phyloP scores from a whole-genome alignment of 1,140 invertebrate genomes.

The Papilio aristodemus region DNA sequence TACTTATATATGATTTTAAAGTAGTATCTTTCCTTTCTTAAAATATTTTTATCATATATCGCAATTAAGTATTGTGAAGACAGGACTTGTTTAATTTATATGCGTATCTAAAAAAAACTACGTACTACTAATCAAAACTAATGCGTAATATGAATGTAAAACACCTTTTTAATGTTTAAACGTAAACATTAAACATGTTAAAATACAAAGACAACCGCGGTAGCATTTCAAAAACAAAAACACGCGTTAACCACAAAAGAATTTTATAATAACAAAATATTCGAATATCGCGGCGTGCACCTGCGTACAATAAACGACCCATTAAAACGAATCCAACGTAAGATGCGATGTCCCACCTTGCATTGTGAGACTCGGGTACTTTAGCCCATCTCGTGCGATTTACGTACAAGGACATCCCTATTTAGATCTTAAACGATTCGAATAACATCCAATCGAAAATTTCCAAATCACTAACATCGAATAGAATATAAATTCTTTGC shows the following conservation, averaged over 20 bases:
- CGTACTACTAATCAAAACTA: too few relatives aligned
- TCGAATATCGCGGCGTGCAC: constrained; percentile 9
- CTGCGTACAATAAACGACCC: constrained; percentile 12
- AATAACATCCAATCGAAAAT: neutral
- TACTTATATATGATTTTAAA: too few relatives aligned
- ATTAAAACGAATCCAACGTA: constrained; percentile 6
- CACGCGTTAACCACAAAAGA: neutral
- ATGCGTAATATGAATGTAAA: neutral
- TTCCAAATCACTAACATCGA: neutral
- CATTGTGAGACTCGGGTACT: neutral
- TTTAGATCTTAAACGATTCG: neutral
- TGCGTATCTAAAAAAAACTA: too few relatives aligned
- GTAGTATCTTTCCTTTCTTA: too few relatives aligned
- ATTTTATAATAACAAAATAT: constrained; percentile 33
- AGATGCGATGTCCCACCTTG: neutral
- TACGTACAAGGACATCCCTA: neutral
- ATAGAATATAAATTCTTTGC: constrained; percentile 24
- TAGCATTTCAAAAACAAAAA: constrained; percentile 14
- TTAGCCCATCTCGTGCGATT: neutral
- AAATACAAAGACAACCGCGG: neutral
- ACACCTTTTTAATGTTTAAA: neutral
- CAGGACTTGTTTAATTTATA: too few relatives aligned
- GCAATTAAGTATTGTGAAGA: too few relatives aligned
- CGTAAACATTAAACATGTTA: neutral
- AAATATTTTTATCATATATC: too few relatives aligned